Percentiles rank a stretch among this genome's conserved stretches.
phyloP scores from a whole-genome alignment of 2,113 vertebrate genomes.

The Cercocebus atys region DNA sequence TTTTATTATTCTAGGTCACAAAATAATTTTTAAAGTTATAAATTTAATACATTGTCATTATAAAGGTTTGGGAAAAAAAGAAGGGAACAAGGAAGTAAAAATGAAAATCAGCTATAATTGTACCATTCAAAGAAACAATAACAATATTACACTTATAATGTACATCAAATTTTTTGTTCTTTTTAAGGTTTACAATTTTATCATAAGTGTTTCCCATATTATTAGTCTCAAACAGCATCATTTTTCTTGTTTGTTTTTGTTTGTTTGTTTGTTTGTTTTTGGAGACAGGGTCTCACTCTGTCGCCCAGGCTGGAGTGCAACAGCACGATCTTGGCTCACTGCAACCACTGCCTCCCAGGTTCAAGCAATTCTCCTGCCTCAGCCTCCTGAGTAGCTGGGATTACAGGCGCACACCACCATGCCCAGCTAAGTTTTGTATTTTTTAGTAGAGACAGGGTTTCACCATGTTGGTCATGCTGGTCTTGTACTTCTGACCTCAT shows the following conservation, averaged over 20 bases:
- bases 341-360: too few relatives aligned
- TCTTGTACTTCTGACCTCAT: too few relatives aligned
- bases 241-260: neutral
- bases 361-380: too few relatives aligned
- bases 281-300: too few relatives aligned
- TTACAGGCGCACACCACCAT: too few relatives aligned
- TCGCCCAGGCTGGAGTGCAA: too few relatives aligned
- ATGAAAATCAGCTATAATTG: slow-evolving; percentile 25
- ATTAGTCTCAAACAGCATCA: neutral
- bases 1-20: neutral
- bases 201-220: neutral
- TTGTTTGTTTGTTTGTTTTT: too few relatives aligned
- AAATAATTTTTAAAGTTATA: slow-evolving; percentile 18
- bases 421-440: too few relatives aligned
- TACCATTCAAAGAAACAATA: neutral
- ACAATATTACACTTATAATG: neutral
- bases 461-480: too few relatives aligned
- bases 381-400: too few relatives aligned
- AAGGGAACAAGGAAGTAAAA: neutral
- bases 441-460: too few relatives aligned
- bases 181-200: neutral
- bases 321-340: too few relatives aligned
- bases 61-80: slow-evolving; percentile 28
- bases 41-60: slow-evolving; percentile 28
- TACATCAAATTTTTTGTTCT: neutral